Evolutionary conservation across 64 coral and sea anemone species (phyloP).

Genomic region (Platygyra sinensis): DNA sequence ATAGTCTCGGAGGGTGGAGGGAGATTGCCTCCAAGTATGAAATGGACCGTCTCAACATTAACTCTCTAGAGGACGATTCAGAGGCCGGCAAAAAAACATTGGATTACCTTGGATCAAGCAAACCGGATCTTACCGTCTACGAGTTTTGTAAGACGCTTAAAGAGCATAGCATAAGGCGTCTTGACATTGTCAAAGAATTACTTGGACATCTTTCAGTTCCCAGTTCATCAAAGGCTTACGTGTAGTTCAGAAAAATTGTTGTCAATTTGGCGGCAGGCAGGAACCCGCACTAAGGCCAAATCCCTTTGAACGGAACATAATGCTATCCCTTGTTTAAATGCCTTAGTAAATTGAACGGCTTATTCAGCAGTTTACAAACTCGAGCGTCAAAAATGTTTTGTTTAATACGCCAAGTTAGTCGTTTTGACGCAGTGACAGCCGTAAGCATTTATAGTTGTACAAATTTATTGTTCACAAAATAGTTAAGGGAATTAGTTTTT

Average conservation of each 20-base stretch:
- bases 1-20: neutral
- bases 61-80: neutral
- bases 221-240: neutral
- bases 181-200: slow-evolving; percentile 6
- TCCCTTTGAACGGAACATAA: too few relatives aligned
- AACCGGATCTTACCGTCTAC: neutral
- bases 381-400: too few relatives aligned
- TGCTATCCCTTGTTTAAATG: too few relatives aligned
- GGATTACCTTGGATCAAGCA: neutral
- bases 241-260: neutral
- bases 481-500: too few relatives aligned
- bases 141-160: slow-evolving; percentile 14
- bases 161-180: neutral
- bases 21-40: neutral
- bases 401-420: too few relatives aligned
- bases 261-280: too few relatives aligned
- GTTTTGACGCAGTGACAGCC: too few relatives aligned
- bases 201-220: neutral
- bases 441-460: too few relatives aligned
- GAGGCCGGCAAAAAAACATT: neutral
- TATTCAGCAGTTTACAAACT: too few relatives aligned
- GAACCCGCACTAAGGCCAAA: too few relatives aligned
- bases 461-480: too few relatives aligned
- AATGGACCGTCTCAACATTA: neutral
- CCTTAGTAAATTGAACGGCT: too few relatives aligned